Base-by-base conservation (phyloP, 2,888 invertebrate species). In the Phania funesta region DNA sequence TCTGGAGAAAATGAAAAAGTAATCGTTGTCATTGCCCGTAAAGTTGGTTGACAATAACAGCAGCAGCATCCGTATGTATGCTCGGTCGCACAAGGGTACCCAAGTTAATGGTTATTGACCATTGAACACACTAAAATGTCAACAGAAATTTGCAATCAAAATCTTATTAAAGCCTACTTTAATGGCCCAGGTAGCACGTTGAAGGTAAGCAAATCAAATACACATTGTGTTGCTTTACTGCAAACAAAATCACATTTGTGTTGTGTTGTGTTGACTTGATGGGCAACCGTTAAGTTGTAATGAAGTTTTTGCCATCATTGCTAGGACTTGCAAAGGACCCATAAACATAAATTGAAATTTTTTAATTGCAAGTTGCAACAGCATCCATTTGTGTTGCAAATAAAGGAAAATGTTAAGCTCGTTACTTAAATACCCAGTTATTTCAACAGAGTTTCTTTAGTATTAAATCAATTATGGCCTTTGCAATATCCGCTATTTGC, bases 71-170 rank as follows among this genome's bases (percentile, higher is more conserved):
- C 6, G 52, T 56, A 38, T 1, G 35, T 13, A 5, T 58, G 44
- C 16, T 50, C 58, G 44, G 64, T 16, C 65, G 26, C 77, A 70
- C 18, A 78, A 82, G 82, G 70, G 74, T 70, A 74, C 74, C 64
- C 60, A 82, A 78, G 78, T 70, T 75, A 82, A 82, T 70, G 65
- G 65, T 82, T 82, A 75, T 82, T 56, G 78, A 54, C 78, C 74
- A 78, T 70, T 70, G 74, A 73, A 62, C 46, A 29, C 78, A 58
- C 48, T 70, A 60, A 46, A 71, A 78, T 44, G 62, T 78, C 82
- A 75, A 70, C 82, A 78, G 67, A 74, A 74, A 65, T 29, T 78
- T 64, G 64, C 70, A 70, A 82, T 65, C 82, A 74, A 78, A 82
- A 74, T 78, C 74, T 78, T 82, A 82, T 82, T 82, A 82, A 75